Conservation (phyloP, 2,113 vertebrate species). For the Telmatochromis brichardi region DNA sequence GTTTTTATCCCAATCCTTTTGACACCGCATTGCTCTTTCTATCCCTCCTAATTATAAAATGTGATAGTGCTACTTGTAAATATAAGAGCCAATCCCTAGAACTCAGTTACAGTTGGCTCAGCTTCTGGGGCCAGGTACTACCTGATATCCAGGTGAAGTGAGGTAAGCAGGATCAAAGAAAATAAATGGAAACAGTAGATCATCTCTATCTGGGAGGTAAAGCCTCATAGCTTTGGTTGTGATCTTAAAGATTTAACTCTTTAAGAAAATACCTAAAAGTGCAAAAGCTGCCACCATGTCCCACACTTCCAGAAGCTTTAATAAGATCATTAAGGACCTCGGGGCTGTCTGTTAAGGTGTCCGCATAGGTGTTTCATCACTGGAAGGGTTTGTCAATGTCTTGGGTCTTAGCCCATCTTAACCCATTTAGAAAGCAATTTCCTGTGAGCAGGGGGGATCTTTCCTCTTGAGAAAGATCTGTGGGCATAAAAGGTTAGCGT, state of each 20-base stretch:
- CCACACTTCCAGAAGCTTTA: conserved; percentile 42
- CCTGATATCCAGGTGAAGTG: conserved; percentile 16
- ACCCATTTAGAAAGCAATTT: conserved; percentile 69
- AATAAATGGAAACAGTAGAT: conserved; percentile 23
- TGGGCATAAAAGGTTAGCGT: conserved; percentile 55
- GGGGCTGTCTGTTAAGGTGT: conserved; percentile 36
- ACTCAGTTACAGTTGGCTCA: conserved; percentile 39
- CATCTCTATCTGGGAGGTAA: conserved; percentile 3
- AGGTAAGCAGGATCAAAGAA: conserved; percentile 13
- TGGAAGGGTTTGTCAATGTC: conserved; percentile 62
- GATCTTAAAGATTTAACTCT: conserved; percentile 41
- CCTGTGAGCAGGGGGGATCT: conserved; percentile 55
- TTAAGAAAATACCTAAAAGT: conserved; percentile 47
- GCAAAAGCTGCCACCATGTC: conserved; percentile 33
- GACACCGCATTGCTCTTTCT: conserved; percentile 51
- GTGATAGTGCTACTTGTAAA: conserved; percentile 56
- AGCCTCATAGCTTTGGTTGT: conserved; percentile 13
- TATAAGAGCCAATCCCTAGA: conserved; percentile 32
- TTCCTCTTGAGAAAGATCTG: conserved; percentile 54
- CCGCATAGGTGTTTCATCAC: conserved; percentile 62
- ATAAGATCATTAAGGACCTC: conserved; percentile 61
- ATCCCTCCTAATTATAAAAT: conserved; percentile 71
- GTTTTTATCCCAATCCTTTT: conserved; percentile 44
- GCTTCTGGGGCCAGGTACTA: conserved; percentile 11
- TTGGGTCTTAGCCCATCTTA: conserved; percentile 68